A percentile compares a stretch with the other conserved stretches of the same genome.
Conservation (phyloP, 2,113 vertebrate species). For the Rana temporaria region DNA sequence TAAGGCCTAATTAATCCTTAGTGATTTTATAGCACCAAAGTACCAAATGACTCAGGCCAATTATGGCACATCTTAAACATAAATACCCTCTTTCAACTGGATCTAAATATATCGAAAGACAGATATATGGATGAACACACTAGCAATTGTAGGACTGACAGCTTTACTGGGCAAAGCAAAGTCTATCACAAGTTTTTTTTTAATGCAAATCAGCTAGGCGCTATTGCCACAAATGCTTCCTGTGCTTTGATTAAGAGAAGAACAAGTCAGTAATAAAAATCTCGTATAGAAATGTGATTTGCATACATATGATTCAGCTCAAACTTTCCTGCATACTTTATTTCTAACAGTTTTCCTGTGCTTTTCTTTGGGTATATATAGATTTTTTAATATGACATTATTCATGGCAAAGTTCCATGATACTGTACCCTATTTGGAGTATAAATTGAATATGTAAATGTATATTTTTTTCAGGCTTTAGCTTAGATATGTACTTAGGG, state of each 20-base stretch:
- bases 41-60: constrained; percentile 52
- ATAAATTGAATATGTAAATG: constrained; percentile 6
- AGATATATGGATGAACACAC: constrained; percentile 28
- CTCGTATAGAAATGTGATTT: constrained; percentile 22
- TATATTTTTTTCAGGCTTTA: background rate
- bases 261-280: constrained; percentile 38
- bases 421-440: background rate
- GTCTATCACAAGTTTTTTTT: constrained; percentile 17
- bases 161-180: constrained; percentile 29
- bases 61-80: constrained; percentile 53
- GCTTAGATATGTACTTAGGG: no score
- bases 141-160: constrained; percentile 19
- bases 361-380: no score
- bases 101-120: constrained; percentile 45
- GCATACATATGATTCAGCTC: constrained; percentile 20
- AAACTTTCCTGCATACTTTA: background rate
- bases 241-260: constrained; percentile 42
- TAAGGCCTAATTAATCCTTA: constrained; percentile 54
- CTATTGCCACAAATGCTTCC: constrained; percentile 22
- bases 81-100: constrained; percentile 50
- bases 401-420: background rate
- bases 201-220: constrained; percentile 38
- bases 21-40: constrained; percentile 52
- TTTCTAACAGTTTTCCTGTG: background rate
- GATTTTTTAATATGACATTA: background rate